Percentiles rank a stretch among this genome's conserved stretches.
These are phyloP conservation scores for Tachysurus fulvidraco DNA, from an alignment of 2,113 vertebrate species.

Conservation along the genomic window DNA sequence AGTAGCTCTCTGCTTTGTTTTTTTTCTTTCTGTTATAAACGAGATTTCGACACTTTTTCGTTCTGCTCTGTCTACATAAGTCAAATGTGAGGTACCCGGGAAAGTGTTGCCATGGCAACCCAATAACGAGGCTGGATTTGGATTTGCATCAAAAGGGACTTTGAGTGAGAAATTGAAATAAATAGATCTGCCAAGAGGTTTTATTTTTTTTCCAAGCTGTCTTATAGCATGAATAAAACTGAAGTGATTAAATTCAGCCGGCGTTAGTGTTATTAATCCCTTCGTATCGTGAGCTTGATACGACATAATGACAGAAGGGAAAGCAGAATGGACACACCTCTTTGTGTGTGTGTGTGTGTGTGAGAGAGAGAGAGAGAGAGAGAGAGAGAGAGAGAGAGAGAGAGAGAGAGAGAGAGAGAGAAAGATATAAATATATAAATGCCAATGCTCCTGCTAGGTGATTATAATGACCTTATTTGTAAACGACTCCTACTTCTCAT, in stretches of 20 bases:
- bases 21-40: too few relatives aligned
- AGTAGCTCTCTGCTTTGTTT: not conserved
- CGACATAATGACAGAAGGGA: not conserved
- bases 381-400: not conserved
- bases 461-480: not conserved
- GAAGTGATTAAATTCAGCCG: conserved; percentile 30
- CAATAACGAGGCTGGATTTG: conserved; percentile 65
- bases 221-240: conserved; percentile 55
- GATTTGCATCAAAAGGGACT: conserved; percentile 58
- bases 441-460: not conserved
- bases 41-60: conserved; percentile 20
- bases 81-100: conserved; percentile 65
- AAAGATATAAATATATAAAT: not conserved
- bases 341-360: not conserved
- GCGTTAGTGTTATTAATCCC: not conserved
- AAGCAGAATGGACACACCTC: not conserved
- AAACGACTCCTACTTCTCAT: not conserved
- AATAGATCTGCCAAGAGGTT: conserved; percentile 54
- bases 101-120: conserved; percentile 70
- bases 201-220: conserved; percentile 39
- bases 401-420: not conserved
- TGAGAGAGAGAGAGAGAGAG: not conserved
- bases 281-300: not conserved
- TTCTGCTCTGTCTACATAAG: conserved; percentile 58
- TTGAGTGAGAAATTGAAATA: conserved; percentile 65